Base-by-base conservation (phyloP, 2,113 vertebrate species). In the Platycercus adscitus region DNA sequence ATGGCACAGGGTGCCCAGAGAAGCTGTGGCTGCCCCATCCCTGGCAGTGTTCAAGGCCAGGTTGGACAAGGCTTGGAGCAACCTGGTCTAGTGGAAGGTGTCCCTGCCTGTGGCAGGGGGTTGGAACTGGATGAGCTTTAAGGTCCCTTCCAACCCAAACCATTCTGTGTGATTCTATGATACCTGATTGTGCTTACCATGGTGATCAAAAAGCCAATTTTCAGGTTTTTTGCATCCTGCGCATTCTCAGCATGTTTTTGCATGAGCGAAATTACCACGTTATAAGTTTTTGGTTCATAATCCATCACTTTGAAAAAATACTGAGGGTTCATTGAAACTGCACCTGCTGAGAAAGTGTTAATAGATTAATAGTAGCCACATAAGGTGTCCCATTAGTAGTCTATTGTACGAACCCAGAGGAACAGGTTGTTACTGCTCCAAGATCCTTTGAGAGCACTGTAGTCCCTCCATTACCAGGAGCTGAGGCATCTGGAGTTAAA, bases 211-310 rank as follows among this genome's bases (percentile, higher is more conserved):
- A 98, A 98, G 28, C 71, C 93, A 18, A 95, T 95, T 47, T 81
- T 94, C 81, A 93, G 55, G 17, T 15, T 71, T 28, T 81, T 63
- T 10, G 72, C 31, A 39, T 71, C 68, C 75, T n/a, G 43, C n/a
- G 2, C 39, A 46, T 76, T 33, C 47, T 89, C 80, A 19, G 80
- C 2, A 3, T 89, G 90, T 58, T 43, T 97, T 53, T 84, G 72
- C 53, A 97, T 98, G 61, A 98, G 85, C 19, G 98, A 97, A 75
- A 98, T 81, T 1, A 97, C 69, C 6, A 97, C 95, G 7, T 98
- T 98, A 10, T 78, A 77, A 41, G 35, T 33, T 44, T 85, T 68
- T 3, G 71, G 65, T 26, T 53, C 44, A 35, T 66, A n/a, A 39
- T 98, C 95, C 9, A 64, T n/a, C 31, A 98, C 97, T 72, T 69